A percentile compares a stretch with the other conserved stretches of the same genome.
phyloP scores from a whole-genome alignment of 1,140 invertebrate genomes.

The Steinernema feltiae region DNA sequence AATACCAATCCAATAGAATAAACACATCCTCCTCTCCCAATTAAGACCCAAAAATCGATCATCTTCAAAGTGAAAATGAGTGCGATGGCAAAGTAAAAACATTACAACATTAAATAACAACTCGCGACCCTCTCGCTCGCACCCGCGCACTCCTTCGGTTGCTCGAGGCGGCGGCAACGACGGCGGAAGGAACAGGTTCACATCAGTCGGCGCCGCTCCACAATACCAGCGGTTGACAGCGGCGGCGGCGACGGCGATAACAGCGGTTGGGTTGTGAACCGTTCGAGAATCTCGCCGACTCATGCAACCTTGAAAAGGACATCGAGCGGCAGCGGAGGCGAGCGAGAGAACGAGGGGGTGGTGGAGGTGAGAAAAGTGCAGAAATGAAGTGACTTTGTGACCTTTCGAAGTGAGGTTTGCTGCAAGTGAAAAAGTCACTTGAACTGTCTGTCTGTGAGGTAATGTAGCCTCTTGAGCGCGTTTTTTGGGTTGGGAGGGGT shows the following conservation, averaged over 20 bases:
- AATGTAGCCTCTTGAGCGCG: no score
- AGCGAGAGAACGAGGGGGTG: background rate
- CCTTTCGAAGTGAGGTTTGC: background rate
- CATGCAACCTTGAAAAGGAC: constrained; percentile 8
- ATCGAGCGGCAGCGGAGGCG: background rate
- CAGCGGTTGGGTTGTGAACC: background rate
- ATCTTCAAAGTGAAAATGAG: no score
- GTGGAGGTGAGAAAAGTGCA: no score
- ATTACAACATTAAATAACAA: constrained; percentile 10
- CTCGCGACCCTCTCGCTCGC: background rate
- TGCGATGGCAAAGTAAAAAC: constrained; percentile 15
- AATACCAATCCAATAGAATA: background rate
- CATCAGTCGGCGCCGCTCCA: background rate
- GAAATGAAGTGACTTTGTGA: background rate
- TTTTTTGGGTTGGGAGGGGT: no score
- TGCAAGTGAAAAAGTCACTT: background rate
- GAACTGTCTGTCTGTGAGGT: background rate
- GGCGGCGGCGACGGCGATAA: background rate
- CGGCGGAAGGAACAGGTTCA: constrained; percentile 7
- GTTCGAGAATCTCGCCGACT: background rate
- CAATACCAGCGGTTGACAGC: no score
- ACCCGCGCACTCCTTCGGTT: background rate
- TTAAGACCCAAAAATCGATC: background rate
- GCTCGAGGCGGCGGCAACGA: no score
- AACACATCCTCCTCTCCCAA: background rate